A percentile compares a stretch with the other conserved stretches of the same genome.
phyloP scores from a whole-genome alignment of 2,888 invertebrate genomes.

The Melieria crassipennis region DNA sequence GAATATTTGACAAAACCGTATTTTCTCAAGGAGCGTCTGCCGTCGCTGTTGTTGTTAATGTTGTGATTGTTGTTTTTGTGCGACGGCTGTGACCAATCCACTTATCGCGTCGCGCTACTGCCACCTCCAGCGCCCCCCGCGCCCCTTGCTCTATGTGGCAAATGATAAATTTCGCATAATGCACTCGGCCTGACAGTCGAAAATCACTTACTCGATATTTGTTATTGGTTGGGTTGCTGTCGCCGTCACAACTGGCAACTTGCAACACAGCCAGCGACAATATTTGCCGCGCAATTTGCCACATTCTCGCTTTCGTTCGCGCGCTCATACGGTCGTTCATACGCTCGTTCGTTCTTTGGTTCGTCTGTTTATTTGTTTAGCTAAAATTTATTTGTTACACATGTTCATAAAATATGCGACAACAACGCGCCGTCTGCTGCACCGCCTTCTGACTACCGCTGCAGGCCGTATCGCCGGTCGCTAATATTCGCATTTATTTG shows the following conservation, averaged over 20 bases:
- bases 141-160: background rate
- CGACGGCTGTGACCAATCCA: constrained; percentile 17
- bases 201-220: constrained; percentile 53
- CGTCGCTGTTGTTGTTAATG: background rate
- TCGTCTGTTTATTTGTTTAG: constrained; percentile 31
- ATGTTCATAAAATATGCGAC: constrained; percentile 45
- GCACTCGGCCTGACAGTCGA: constrained; percentile 55
- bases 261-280: too few relatives aligned
- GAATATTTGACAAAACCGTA: constrained; percentile 36
- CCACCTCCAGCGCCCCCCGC: background rate
- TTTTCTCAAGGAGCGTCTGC: background rate
- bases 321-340: background rate
- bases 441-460: background rate
- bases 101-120: background rate
- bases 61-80: constrained; percentile 8
- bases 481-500: too few relatives aligned
- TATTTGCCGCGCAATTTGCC: too few relatives aligned
- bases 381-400: constrained; percentile 49
- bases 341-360: background rate
- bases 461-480: too few relatives aligned
- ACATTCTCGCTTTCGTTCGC: background rate
- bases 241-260: too few relatives aligned
- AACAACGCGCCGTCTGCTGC: constrained; percentile 22
- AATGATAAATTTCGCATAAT: constrained; percentile 49
- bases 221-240: too few relatives aligned